phyloP scores from a whole-genome alignment of 2,797 vertebrate genomes.

The Orestias chungarensis region DNA sequence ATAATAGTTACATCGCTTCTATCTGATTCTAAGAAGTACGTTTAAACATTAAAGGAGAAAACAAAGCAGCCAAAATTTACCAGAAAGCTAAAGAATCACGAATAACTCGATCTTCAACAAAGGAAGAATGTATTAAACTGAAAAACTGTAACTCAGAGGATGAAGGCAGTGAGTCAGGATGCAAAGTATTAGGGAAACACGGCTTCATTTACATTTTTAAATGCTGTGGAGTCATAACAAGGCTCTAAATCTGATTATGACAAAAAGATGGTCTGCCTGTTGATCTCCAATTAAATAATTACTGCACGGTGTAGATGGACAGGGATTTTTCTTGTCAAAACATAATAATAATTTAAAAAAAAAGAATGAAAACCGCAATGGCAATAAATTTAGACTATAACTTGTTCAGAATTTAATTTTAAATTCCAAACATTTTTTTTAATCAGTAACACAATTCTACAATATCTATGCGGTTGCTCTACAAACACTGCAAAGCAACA shows the following conservation, averaged over 20 bases:
- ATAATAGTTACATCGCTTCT: neutral
- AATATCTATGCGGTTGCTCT: slow-evolving; percentile 31
- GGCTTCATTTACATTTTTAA: neutral
- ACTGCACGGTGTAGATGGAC: neutral
- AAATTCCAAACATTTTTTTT: neutral
- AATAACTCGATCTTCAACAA: neutral
- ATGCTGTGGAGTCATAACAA: neutral
- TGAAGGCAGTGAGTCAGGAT: neutral
- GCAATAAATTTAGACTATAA: neutral
- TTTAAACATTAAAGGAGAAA: neutral
- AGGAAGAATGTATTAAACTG: neutral
- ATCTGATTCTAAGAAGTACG: neutral
- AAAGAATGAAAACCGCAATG: too few species aligned
- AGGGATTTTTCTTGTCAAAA: neutral
- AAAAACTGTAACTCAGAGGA: neutral
- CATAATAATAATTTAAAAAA: too few species aligned
- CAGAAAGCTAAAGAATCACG: neutral
- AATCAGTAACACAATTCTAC: neutral
- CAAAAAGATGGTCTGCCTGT: neutral
- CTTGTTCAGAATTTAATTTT: neutral
- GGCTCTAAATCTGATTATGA: neutral
- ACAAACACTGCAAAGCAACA: slow-evolving; percentile 24
- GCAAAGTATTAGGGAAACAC: neutral
- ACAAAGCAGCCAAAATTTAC: neutral
- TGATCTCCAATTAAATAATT: too few species aligned